Evolutionary conservation across 2,797 vertebrate species (phyloP), one percentile per base, ranked within the genome.

Genomic region (Malurus leucopterus): DNA sequence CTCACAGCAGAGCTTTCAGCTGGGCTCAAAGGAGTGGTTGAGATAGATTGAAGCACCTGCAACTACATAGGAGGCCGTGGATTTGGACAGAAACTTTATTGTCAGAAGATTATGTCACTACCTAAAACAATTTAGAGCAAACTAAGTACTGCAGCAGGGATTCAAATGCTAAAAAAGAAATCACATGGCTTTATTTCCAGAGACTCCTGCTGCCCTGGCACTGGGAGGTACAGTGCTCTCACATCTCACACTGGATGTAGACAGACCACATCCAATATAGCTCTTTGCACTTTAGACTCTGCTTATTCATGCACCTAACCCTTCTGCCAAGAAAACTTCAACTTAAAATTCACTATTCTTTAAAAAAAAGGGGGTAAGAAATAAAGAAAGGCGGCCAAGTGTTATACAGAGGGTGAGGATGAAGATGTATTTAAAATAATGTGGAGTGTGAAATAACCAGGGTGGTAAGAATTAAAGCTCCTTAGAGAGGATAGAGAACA

Each of bases 11-110:
- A 81, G 61, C 49, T 84, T 79, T 61, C 57, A 91, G 62, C 65
- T 89, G 57, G 44, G 38, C 79, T 93, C 62, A 72, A 4, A 90
- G 10, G 58, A 61, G 40, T 13, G 23, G 21, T 29, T 81, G 76
- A 49, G n/a, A 81, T 20, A 80, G 47, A 74, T 1, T 63, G 67
- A 92, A 80, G 82, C 84, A 94, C 84, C 81, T 95, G 81, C 84
- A 77, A 7, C 88, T 44, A 54, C 55, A 30, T 0, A 64, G 88
- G 58, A 93, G 41, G 65, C 79, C 80, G 44, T 41, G 40, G 26
- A 54, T 86, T 93, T 92, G 91, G 77, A 92, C 73, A 68, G 64
- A 55, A 68, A 53, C 29, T 86, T 84, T 68, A 74, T 64, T 5
- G 5, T 47, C 57, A 74, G 70, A 83, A 76, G 63, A 81, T 76